Percentiles rank a stretch among this genome's conserved stretches.
Conservation (phyloP, 2,888 invertebrate genomes). For the Parnassius orleans region DNA sequence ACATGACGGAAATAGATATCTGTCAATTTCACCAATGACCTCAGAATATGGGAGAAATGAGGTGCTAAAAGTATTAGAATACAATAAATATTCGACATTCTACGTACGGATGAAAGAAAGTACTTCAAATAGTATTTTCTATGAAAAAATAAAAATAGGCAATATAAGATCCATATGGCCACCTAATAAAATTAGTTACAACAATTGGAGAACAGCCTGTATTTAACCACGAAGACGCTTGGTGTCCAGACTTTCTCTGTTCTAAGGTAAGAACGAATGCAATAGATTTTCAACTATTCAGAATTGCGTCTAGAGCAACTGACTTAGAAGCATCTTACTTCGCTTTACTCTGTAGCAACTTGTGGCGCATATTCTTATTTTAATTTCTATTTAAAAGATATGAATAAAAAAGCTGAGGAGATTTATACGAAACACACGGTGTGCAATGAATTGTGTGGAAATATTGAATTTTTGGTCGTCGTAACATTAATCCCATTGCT, state of each 20-base stretch:
- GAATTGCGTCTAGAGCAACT: slow-evolving; percentile 48
- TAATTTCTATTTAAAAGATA: slow-evolving; percentile 47
- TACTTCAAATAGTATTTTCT: slow-evolving; percentile 42
- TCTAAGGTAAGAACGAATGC: slow-evolving; percentile 42
- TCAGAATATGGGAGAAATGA: slow-evolving; percentile 40
- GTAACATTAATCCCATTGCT: slow-evolving; percentile 48
- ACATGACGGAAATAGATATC: slow-evolving; percentile 42
- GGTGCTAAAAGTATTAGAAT: slow-evolving; percentile 45
- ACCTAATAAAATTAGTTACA: slow-evolving; percentile 38
- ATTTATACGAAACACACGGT: slow-evolving; percentile 43
- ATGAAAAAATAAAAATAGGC: slow-evolving; percentile 45
- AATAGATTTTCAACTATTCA: slow-evolving; percentile 54
- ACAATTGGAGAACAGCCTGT: slow-evolving; percentile 40
- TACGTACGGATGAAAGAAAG: slow-evolving; percentile 44
- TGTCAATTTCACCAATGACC: slow-evolving; percentile 38
- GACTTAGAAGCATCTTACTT: slow-evolving; percentile 43
- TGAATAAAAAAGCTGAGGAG: slow-evolving; percentile 42
- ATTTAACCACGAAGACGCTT: slow-evolving; percentile 55
- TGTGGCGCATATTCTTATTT: slow-evolving; percentile 44
- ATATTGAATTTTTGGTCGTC: slow-evolving; percentile 44
- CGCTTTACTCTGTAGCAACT: slow-evolving; percentile 31
- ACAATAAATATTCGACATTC: slow-evolving; percentile 36
- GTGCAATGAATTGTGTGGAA: slow-evolving; percentile 50
- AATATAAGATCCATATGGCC: slow-evolving; percentile 44
- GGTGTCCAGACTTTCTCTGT: slow-evolving; percentile 53